Evolutionary conservation across 2,797 vertebrate genomes (phyloP).

Genomic region (Dendrocincla fuliginosa): DNA sequence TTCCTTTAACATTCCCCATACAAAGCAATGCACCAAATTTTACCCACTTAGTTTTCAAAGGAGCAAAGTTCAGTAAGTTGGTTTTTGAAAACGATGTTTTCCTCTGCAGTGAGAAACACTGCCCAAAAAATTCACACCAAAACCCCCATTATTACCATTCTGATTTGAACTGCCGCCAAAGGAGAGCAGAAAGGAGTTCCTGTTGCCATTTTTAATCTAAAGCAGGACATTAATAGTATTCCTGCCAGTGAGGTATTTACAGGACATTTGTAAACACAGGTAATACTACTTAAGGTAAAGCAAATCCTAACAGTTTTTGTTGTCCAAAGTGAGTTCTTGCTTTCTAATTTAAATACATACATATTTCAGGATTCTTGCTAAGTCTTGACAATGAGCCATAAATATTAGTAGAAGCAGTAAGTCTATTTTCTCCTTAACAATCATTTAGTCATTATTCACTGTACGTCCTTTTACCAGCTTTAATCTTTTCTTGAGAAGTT

Average conservation of each 20-base stretch:
- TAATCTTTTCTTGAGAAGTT: background rate
- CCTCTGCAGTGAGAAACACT: background rate
- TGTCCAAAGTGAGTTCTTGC: background rate
- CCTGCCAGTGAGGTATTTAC: background rate
- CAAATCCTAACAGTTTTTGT: background rate
- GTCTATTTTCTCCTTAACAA: background rate
- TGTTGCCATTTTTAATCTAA: background rate
- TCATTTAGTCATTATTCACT: background rate
- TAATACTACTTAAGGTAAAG: background rate
- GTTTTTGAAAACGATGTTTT: background rate
- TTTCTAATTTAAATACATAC: background rate
- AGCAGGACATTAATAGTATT: background rate
- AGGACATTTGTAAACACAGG: background rate
- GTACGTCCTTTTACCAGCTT: background rate
- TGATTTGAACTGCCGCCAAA: background rate
- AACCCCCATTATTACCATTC: background rate
- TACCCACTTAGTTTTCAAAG: background rate
- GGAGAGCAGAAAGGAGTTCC: background rate
- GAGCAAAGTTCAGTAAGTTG: background rate
- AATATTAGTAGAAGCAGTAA: background rate
- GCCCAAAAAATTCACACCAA: background rate
- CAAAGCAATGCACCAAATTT: background rate
- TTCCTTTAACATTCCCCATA: background rate
- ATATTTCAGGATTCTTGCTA: background rate
- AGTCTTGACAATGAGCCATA: background rate